Conservation (phyloP, 2,113 vertebrate genomes). For the Lophochroa leadbeateri region DNA sequence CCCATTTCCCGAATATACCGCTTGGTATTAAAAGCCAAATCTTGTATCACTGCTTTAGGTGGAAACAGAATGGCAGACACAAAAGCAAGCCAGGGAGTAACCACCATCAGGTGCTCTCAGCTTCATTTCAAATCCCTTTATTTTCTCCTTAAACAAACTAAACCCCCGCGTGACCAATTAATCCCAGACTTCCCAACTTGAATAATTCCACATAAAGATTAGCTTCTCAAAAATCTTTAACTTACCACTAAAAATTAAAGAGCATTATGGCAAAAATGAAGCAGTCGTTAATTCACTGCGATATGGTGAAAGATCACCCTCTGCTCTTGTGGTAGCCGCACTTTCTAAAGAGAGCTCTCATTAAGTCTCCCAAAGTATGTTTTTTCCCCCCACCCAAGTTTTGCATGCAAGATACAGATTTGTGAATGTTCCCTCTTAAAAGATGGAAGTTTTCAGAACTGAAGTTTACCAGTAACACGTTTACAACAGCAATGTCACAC, state of each 20-base stretch:
- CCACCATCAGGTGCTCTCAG: not conserved
- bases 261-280: not conserved
- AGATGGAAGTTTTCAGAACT: not conserved
- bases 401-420: not conserved
- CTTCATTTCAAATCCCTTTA: not conserved
- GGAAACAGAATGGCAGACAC: not conserved
- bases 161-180: not conserved
- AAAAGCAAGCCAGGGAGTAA: not conserved
- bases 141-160: not conserved
- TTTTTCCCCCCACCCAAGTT: not conserved
- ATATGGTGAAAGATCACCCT: not conserved
- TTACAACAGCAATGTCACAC: not conserved
- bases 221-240: not conserved
- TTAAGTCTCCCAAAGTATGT: not conserved
- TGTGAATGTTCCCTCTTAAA: not conserved
- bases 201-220: not conserved
- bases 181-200: not conserved
- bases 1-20: not conserved
- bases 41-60: not conserved
- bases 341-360: not conserved
- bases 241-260: not conserved
- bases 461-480: not conserved
- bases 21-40: not conserved
- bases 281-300: not conserved
- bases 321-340: not conserved